These are phyloP conservation scores for Atta colombica DNA, from an alignment of 1,140 invertebrate genomes.

Conservation along the genomic window DNA sequence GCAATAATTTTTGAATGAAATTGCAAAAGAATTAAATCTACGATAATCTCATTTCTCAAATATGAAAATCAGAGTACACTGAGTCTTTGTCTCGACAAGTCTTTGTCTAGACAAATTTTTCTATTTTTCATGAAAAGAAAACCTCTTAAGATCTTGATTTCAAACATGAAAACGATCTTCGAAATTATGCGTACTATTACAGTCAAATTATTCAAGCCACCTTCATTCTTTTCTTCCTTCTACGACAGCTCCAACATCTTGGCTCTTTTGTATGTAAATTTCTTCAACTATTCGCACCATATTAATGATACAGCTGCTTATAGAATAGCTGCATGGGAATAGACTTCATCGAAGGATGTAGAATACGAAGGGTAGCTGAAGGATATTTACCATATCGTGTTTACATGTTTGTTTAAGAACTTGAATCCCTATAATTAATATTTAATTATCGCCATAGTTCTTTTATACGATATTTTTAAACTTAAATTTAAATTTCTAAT, in stretches of 20 bases:
- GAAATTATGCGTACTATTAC: slow-evolving; percentile 44
- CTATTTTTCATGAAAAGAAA: no score
- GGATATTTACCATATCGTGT: slow-evolving; percentile 1
- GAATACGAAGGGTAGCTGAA: neutral
- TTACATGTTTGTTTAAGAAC: slow-evolving; percentile 9
- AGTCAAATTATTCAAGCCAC: slow-evolving; percentile 47
- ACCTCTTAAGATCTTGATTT: slow-evolving; percentile 17
- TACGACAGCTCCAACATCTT: slow-evolving; percentile 3
- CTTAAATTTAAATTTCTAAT: slow-evolving; percentile 12
- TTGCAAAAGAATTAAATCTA: slow-evolving; percentile 15
- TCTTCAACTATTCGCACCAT: neutral
- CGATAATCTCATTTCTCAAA: neutral
- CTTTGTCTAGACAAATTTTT: neutral
- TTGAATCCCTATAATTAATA: slow-evolving; percentile 23
- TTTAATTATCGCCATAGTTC: slow-evolving; percentile 11
- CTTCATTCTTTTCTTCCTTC: slow-evolving; percentile 2
- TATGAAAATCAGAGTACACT: neutral
- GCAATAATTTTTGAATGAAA: neutral
- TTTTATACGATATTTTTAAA: slow-evolving; percentile 23
- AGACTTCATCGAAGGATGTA: slow-evolving; percentile 38
- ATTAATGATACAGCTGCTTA: slow-evolving; percentile 42
- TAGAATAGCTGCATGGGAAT: neutral
- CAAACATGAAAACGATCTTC: neutral
- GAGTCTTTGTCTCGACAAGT: neutral
- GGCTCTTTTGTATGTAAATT: slow-evolving; percentile 56